Conservation (phyloP, 2,888 invertebrate species). For the Hirtodrosophila cameraria region DNA sequence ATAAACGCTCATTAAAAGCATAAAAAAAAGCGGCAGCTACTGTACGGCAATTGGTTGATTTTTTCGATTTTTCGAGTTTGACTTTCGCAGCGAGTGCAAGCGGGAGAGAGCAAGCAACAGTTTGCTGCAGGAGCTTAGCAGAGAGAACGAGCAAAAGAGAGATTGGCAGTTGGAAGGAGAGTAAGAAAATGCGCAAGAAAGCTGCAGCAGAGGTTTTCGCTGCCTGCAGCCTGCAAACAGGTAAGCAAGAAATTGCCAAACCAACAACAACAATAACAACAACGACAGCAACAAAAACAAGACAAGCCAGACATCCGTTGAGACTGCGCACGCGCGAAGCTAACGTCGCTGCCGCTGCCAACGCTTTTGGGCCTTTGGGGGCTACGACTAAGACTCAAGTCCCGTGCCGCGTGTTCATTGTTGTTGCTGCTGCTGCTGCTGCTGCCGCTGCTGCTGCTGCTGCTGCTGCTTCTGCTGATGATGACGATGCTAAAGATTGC, state of each 20-base stretch:
- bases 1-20: conserved; percentile 81
- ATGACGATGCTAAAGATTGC: conserved; percentile 80
- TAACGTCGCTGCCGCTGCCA: conserved; percentile 46
- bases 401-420: conserved; percentile 66
- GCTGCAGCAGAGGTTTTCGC: conserved; percentile 50
- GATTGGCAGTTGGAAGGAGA: conserved; percentile 19
- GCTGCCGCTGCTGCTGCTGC: conserved; percentile 32
- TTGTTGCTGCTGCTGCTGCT: conserved; percentile 30
- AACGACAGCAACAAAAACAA: conserved; percentile 40
- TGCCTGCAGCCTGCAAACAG: conserved; percentile 68
- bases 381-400: conserved; percentile 40
- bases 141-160: not conserved
- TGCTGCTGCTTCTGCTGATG: conserved; percentile 41
- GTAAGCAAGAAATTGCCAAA: conserved; percentile 61
- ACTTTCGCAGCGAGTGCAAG: conserved; percentile 4
- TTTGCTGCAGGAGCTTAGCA: not conserved
- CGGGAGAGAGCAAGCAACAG: conserved; percentile 8
- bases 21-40: conserved; percentile 75
- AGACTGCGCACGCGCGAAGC: conserved; percentile 80
- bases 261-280: conserved; percentile 33
- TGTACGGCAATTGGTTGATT: conserved; percentile 78
- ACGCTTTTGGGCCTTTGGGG: conserved; percentile 44
- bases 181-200: conserved; percentile 65
- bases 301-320: conserved; percentile 68
- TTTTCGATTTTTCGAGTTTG: conserved; percentile 68